phyloP scores from a whole-genome alignment of 2,888 invertebrate genomes.

The Anorthoa munda region DNA sequence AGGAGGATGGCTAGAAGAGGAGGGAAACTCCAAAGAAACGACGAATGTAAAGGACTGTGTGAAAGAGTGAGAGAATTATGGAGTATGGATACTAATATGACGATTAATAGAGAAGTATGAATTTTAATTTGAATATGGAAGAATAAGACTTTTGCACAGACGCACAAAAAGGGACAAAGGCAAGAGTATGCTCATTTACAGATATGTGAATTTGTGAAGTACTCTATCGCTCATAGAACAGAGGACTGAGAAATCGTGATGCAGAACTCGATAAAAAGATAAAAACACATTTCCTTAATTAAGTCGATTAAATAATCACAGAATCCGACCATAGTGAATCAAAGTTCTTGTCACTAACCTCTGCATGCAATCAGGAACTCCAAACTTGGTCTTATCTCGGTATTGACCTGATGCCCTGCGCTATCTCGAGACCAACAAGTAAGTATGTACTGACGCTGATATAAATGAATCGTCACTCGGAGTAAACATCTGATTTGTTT shows the following conservation, averaged over 20 bases:
- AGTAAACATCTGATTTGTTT: constrained; percentile 28
- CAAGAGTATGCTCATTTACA: neutral
- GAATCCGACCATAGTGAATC: neutral
- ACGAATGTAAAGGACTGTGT: no score
- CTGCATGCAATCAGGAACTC: constrained; percentile 24
- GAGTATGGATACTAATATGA: no score
- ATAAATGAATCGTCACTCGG: constrained; percentile 22
- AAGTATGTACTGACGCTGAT: constrained; percentile 11
- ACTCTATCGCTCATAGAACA: neutral
- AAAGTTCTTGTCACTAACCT: constrained; percentile 3
- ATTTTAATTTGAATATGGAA: no score
- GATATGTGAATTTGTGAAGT: neutral
- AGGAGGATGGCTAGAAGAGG: neutral
- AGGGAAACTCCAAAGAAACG: neutral
- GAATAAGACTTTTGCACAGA: no score
- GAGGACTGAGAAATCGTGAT: neutral
- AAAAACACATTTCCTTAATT: no score
- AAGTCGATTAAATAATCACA: neutral
- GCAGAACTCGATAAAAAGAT: neutral
- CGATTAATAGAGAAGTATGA: no score
- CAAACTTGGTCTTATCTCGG: constrained; percentile 23
- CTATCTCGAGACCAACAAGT: constrained; percentile 17
- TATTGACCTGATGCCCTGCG: constrained; percentile 21
- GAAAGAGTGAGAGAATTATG: no score
- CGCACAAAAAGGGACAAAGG: neutral